Conservation (phyloP, 1,140 invertebrate genomes). For the Parapsyche elsis region DNA sequence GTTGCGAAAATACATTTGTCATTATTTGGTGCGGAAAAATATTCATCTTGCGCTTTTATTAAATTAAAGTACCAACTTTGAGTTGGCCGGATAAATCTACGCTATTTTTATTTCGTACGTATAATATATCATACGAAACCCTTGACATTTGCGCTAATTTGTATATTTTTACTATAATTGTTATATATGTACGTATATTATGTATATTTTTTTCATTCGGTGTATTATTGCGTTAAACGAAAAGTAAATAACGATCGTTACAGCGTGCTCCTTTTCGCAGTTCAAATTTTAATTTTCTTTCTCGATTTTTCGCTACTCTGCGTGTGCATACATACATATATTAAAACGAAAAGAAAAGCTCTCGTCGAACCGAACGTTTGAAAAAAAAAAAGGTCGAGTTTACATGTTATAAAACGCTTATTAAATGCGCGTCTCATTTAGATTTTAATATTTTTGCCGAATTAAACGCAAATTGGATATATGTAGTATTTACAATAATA, state of each 20-base stretch:
- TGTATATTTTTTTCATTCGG: background rate
- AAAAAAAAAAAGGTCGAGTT: slow-evolving; percentile 16
- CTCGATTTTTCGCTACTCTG: slow-evolving; percentile 22
- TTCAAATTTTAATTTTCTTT: slow-evolving; percentile 26
- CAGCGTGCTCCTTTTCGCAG: background rate
- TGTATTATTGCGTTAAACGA: slow-evolving; percentile 10
- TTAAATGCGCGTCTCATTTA: background rate
- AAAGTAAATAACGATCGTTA: slow-evolving; percentile 12
- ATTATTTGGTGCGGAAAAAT: slow-evolving; percentile 30
- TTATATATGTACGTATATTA: background rate
- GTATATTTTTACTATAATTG: no score
- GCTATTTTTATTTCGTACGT: background rate
- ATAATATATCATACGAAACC: background rate
- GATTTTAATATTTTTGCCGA: background rate
- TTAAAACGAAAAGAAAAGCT: slow-evolving; percentile 7
- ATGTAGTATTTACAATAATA: no score
- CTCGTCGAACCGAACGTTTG: background rate
- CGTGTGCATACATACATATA: background rate
- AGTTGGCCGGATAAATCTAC: background rate
- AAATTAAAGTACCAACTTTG: slow-evolving; percentile 1
- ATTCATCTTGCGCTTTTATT: background rate
- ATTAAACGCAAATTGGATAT: no score
- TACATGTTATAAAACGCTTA: background rate
- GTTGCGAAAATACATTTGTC: slow-evolving; percentile 16
- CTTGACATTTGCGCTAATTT: no score